A percentile compares a stretch with the other conserved stretches of the same genome.
Evolutionary conservation across 2,113 vertebrate genomes (phyloP).

Genomic region (Ammodytes dubius): DNA sequence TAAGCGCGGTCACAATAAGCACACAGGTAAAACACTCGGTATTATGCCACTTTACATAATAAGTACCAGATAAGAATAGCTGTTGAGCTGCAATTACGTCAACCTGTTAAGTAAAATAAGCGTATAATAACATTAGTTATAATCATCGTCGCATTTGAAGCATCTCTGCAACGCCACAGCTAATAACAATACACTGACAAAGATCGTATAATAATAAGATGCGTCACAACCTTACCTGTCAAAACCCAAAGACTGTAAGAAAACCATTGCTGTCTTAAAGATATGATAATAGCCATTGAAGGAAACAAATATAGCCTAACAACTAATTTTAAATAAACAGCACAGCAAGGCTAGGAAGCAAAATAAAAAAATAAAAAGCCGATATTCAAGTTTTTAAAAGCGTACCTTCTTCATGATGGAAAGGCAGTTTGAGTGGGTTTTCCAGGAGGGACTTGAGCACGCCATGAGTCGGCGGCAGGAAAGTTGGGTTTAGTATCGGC

Average conservation of each 20-base stretch:
- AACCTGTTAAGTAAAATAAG: constrained; percentile 13
- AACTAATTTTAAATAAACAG: no score
- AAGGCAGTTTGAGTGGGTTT: constrained; percentile 95
- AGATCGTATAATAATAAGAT: not conserved
- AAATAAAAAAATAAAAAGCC: no score
- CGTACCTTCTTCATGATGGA: constrained; percentile 94
- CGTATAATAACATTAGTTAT: not conserved
- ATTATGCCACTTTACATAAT: not conserved
- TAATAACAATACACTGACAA: not conserved
- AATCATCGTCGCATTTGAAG: not conserved
- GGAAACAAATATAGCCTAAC: no score
- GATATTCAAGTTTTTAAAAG: not conserved
- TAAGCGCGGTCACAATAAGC: not conserved
- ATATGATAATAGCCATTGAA: not conserved
- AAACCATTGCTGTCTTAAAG: not conserved
- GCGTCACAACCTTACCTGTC: not conserved
- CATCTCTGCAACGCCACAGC: not conserved
- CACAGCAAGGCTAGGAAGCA: no score
- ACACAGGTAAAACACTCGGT: no score
- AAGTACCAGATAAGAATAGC: not conserved
- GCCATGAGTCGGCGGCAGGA: constrained; percentile 94
- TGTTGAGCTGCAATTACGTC: not conserved
- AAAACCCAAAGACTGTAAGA: not conserved
- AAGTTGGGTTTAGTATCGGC: constrained; percentile 87
- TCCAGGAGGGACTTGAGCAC: constrained; percentile 98